Conservation (phyloP, 2,113 vertebrate species). For the Ptyas mucosa region DNA sequence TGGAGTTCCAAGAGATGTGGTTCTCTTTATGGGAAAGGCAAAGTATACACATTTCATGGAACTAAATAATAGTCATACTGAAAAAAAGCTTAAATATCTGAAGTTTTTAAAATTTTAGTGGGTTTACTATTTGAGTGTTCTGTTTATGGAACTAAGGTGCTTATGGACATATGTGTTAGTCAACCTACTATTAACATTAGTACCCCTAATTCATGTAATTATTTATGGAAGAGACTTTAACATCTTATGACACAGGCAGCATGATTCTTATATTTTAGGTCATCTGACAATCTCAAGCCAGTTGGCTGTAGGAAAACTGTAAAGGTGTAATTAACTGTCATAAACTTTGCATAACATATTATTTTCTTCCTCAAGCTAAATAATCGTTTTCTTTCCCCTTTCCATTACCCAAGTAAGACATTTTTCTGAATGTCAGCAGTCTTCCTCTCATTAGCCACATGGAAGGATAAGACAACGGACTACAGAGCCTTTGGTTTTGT, state of each 20-base stretch:
- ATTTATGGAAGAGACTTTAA: not conserved
- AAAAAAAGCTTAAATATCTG: not conserved
- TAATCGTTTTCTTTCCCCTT: slow-evolving; percentile 29
- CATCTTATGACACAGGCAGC: not conserved
- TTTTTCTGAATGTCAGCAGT: slow-evolving; percentile 1
- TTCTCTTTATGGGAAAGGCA: not conserved
- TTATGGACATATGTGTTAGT: not conserved
- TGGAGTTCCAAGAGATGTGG: not conserved
- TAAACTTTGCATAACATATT: slow-evolving; percentile 17
- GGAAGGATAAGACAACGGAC: not conserved
- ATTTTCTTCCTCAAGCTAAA: slow-evolving; percentile 18
- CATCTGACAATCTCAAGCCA: not conserved
- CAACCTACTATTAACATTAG: not conserved
- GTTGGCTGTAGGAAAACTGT: not conserved
- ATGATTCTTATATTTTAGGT: not conserved
- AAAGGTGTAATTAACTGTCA: not conserved
- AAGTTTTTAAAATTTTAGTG: not conserved
- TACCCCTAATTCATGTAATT: not conserved
- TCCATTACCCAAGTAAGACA: slow-evolving; percentile 1
- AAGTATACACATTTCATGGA: not conserved
- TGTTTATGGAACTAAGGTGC: not conserved
- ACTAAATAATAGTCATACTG: not conserved
- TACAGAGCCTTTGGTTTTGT: not conserved
- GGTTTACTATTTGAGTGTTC: not conserved
- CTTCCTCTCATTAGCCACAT: not conserved